These are phyloP conservation scores for Eupithecia exiguata DNA, from an alignment of 2,888 invertebrate genomes.

Conservation along the genomic window DNA sequence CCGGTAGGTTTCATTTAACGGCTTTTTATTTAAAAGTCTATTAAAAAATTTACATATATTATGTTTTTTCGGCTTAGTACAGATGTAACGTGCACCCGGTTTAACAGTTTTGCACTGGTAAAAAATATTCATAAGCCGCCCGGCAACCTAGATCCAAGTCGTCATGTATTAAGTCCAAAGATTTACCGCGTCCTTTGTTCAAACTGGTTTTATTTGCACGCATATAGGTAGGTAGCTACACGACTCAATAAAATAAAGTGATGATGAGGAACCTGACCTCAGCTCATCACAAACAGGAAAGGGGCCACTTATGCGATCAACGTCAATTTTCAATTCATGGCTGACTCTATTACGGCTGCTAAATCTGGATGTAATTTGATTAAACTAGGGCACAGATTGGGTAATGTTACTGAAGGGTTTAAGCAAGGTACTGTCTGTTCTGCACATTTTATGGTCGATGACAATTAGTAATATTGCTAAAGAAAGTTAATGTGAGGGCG, in stretches of 20 bases:
- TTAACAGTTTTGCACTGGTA: too few species aligned
- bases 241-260: constrained; percentile 14
- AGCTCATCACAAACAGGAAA: constrained; percentile 63
- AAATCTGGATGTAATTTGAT: background rate
- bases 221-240: background rate
- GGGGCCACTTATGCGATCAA: constrained; percentile 45
- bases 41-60: too few species aligned
- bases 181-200: constrained; percentile 31
- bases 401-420: background rate
- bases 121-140: background rate
- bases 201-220: constrained; percentile 35
- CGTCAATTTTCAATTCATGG: constrained; percentile 27
- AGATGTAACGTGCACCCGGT: background rate
- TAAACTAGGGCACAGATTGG: background rate
- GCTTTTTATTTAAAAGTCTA: too few species aligned
- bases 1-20: too few species aligned
- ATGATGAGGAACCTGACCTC: constrained; percentile 41
- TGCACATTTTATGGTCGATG: background rate
- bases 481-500: background rate
- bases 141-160: constrained; percentile 33
- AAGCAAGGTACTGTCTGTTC: too few species aligned
- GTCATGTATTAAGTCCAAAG: constrained; percentile 31
- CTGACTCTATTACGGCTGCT: constrained; percentile 10
- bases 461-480: background rate
- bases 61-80: background rate